A percentile compares a stretch with the other conserved stretches of the same genome.
phyloP scores from a whole-genome alignment of 1,140 invertebrate genomes.

The Pollicipes pollicipes region DNA sequence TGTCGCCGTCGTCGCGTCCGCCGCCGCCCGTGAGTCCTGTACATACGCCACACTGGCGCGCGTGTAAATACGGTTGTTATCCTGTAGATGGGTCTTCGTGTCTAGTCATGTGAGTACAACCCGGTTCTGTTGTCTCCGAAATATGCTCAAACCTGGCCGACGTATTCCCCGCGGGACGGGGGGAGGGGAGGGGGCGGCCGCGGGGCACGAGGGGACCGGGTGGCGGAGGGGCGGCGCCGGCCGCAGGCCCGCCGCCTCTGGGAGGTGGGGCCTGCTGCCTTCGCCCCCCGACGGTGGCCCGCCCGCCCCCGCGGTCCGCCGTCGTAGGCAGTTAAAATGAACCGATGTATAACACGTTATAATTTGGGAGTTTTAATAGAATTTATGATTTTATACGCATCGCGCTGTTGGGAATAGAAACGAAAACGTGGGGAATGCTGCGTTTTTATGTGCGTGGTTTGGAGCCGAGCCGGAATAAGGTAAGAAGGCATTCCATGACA shows the following conservation, averaged over 20 bases:
- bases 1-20: no score
- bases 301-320: no score
- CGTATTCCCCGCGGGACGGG: not conserved
- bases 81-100: slow-evolving; percentile 1
- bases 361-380: not conserved
- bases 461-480: no score
- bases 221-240: no score
- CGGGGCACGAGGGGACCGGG: no score
- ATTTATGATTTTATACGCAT: slow-evolving; percentile 1
- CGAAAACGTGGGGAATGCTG: not conserved
- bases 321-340: not conserved
- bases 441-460: no score
- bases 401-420: slow-evolving; percentile 1
- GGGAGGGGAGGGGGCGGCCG: no score
- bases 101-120: slow-evolving; percentile 1
- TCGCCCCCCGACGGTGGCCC: no score
- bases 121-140: not conserved
- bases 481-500: no score
- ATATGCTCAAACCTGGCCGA: not conserved
- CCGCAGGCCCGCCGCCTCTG: no score
- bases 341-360: not conserved
- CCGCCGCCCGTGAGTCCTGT: not conserved
- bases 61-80: not conserved
- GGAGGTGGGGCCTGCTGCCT: no score
- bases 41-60: not conserved